Conservation (phyloP, 2,888 invertebrate species). For the Sisyra terminalis region DNA sequence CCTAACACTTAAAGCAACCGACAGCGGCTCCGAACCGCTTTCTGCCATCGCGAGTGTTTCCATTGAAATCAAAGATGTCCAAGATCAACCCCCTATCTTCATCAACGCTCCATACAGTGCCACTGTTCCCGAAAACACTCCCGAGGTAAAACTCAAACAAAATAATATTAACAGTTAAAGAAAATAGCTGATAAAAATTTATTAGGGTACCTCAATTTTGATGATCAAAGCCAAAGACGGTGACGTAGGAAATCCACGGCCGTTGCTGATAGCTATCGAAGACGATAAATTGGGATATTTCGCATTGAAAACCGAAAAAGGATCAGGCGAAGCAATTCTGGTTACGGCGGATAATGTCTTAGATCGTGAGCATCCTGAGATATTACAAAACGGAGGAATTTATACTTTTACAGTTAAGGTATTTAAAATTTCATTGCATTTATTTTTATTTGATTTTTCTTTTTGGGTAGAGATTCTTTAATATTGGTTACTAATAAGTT, state of each 20-base stretch:
- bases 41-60: constrained; percentile 55
- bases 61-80: constrained; percentile 60
- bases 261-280: constrained; percentile 48
- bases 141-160: constrained; percentile 32
- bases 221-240: constrained; percentile 65
- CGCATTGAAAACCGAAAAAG: constrained; percentile 35
- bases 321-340: constrained; percentile 35
- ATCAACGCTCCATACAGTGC: constrained; percentile 65
- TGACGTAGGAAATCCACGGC: constrained; percentile 56
- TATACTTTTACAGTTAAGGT: constrained; percentile 52
- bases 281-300: constrained; percentile 55
- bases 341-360: constrained; percentile 47
- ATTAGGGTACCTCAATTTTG: constrained; percentile 43
- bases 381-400: constrained; percentile 62
- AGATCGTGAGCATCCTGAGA: constrained; percentile 56
- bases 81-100: constrained; percentile 71
- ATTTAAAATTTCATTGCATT: too few relatives aligned
- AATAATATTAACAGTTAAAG: too few relatives aligned
- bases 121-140: constrained; percentile 57
- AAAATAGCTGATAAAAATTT: not conserved
- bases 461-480: too few relatives aligned
- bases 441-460: too few relatives aligned
- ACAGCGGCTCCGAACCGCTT: constrained; percentile 41
- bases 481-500: too few relatives aligned
- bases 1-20: constrained; percentile 47